A percentile compares a stretch with the other conserved stretches of the same genome.
Conservation (phyloP, 2,797 vertebrate species). For the Poliocrania exsul region DNA sequence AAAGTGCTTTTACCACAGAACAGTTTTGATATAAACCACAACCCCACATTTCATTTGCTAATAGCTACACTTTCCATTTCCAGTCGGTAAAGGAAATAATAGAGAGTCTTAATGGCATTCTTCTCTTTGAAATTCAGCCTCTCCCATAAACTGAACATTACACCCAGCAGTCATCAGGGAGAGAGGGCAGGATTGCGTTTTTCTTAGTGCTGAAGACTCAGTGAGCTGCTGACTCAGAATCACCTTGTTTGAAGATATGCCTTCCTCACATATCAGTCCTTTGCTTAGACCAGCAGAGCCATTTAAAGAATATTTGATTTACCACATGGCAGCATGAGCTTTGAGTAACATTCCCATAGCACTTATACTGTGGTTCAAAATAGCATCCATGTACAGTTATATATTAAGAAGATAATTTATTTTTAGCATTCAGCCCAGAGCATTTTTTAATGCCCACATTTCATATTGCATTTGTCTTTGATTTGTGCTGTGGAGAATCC, state of each 20-base stretch:
- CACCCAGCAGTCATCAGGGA: neutral
- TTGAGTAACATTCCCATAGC: neutral
- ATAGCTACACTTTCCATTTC: neutral
- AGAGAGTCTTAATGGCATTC: neutral
- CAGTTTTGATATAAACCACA: neutral
- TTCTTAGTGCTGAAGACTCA: neutral
- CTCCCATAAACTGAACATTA: neutral
- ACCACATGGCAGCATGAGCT: neutral
- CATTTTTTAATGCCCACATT: neutral
- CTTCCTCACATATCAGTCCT: neutral
- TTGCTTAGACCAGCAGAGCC: neutral
- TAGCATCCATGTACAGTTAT: neutral
- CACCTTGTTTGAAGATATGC: neutral
- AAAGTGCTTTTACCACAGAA: neutral
- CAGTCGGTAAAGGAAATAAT: neutral
- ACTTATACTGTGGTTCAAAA: neutral
- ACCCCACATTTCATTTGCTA: neutral
- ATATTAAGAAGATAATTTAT: neutral
- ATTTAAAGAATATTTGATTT: conserved; percentile 17
- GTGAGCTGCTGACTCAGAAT: conserved; percentile 26
- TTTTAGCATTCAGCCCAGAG: conserved; percentile 16
- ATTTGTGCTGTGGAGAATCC: neutral
- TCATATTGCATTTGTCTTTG: neutral
- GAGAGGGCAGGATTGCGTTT: neutral
- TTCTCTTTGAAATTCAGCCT: neutral